These are phyloP conservation scores for Formicarius rufipectus DNA, from an alignment of 2,113 vertebrate species.

Conservation along the genomic window DNA sequence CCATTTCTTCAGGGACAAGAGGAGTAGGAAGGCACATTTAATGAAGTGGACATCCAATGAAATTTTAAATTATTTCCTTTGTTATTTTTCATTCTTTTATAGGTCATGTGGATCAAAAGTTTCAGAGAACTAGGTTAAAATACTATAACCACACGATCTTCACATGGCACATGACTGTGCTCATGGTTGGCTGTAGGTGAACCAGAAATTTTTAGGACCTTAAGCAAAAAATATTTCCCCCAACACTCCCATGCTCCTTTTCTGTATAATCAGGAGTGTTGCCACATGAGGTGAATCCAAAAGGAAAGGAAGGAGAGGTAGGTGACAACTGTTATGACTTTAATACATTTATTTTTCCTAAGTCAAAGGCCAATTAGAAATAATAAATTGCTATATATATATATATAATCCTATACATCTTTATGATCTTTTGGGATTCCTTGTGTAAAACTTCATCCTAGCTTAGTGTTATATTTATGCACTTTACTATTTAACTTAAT, in stretches of 20 bases:
- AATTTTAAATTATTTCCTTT: neutral
- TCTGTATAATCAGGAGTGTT: neutral
- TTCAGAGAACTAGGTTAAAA: neutral
- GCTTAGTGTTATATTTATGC: neutral
- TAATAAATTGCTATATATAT: neutral
- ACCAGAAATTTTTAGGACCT: neutral
- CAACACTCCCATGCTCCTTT: fast-evolving
- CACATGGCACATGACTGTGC: neutral
- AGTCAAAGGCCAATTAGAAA: neutral
- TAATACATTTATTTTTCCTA: neutral
- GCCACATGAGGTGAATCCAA: neutral
- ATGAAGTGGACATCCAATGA: neutral
- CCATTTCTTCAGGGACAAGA: neutral
- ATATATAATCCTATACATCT: neutral
- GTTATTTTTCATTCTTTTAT: neutral
- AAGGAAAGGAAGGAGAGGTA: neutral
- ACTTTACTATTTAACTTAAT: neutral
- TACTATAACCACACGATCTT: neutral
- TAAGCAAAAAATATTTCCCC: neutral
- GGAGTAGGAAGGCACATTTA: neutral
- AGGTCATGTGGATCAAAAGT: neutral
- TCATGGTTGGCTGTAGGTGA: neutral
- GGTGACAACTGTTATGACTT: neutral
- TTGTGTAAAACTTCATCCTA: neutral
- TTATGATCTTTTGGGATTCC: neutral